Conservation (phyloP, 2,113 vertebrate genomes). For the Dipodomys merriami region DNA sequence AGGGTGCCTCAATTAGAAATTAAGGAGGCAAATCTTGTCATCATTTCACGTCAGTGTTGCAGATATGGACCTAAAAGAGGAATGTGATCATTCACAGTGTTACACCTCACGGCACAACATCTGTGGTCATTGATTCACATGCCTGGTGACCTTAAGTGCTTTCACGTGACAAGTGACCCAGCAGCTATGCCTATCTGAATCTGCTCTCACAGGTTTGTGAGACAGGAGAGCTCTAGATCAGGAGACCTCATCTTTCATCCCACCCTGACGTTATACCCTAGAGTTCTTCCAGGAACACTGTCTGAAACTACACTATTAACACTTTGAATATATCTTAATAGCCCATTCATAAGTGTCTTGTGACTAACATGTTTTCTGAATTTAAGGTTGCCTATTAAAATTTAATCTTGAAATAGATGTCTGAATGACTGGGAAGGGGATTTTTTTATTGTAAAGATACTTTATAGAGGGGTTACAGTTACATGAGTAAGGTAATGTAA, state of each 20-base stretch:
- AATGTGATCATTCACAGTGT: not conserved
- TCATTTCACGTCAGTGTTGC: not conserved
- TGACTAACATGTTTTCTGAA: not conserved
- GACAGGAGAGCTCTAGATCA: no score
- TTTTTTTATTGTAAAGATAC: no score
- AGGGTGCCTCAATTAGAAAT: no score
- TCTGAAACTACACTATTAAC: no score
- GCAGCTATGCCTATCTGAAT: not conserved
- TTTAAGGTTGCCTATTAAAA: not conserved
- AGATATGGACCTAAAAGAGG: no score
- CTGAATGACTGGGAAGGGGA: not conserved
- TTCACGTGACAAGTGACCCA: no score
- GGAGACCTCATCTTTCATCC: not conserved
- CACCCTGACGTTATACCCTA: not conserved
- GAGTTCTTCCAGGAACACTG: not conserved
- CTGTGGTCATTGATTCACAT: rapidly evolving
- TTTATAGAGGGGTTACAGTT: no score
- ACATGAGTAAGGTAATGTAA: no score
- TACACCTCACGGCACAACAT: not conserved
- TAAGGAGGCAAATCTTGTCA: no score
- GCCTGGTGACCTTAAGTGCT: not conserved
- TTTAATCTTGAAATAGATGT: not conserved
- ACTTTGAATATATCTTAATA: no score
- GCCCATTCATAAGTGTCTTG: no score
- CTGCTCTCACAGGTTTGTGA: not conserved